These are phyloP conservation scores for Dendrocopos noguchii DNA, from an alignment of 2,113 vertebrate genomes.

Conservation along the genomic window DNA sequence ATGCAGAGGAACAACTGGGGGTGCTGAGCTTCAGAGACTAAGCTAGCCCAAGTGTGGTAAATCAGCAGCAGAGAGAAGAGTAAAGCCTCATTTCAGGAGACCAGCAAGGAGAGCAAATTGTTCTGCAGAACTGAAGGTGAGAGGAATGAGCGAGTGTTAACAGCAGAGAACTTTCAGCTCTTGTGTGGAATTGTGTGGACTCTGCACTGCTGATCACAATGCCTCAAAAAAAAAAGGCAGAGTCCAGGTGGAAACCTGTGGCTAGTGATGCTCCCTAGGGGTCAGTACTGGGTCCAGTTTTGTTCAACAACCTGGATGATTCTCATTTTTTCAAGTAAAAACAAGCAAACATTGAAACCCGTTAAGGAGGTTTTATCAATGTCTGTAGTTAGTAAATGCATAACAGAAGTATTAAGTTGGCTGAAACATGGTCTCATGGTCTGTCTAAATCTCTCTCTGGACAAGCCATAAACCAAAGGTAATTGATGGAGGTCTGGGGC, in stretches of 20 bases:
- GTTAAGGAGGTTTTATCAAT: neutral
- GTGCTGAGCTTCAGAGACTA: neutral
- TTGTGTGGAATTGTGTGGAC: neutral
- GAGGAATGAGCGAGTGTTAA: neutral
- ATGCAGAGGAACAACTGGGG: neutral
- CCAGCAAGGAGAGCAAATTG: neutral
- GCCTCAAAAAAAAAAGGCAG: too few relatives aligned
- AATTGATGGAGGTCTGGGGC: neutral
- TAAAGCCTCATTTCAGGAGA: neutral
- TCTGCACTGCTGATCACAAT: too few relatives aligned
- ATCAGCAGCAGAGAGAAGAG: neutral
- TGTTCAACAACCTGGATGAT: neutral
- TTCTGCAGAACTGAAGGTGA: neutral
- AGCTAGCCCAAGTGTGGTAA: neutral
- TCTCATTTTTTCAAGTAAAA: neutral
- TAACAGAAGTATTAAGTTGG: neutral
- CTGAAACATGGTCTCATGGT: neutral
- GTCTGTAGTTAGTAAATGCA: neutral
- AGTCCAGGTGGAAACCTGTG: too few relatives aligned
- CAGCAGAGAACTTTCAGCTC: neutral
- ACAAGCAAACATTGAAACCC: neutral
- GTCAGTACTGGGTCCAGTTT: too few relatives aligned
- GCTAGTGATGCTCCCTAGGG: too few relatives aligned
- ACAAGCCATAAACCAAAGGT: neutral
- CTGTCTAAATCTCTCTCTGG: neutral